Evolutionary conservation across 2,888 invertebrate species (phyloP).

Genomic region (Parthenolecanium corni): DNA sequence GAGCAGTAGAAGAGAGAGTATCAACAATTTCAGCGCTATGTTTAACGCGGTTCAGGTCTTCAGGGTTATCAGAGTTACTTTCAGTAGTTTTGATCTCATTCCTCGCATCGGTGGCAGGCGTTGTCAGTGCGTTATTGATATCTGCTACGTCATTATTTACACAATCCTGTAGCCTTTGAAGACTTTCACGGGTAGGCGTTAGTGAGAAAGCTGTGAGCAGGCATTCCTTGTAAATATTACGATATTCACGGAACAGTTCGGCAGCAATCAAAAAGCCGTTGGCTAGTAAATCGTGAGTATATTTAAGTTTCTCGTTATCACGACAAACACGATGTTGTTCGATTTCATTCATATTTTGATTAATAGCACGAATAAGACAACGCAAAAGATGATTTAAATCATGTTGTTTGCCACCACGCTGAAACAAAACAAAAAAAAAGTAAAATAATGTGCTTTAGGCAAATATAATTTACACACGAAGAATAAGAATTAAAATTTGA

Average conservation of each 20-base stretch:
- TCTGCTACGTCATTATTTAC: no score
- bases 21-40: no score
- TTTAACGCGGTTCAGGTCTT: no score
- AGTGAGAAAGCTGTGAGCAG: constrained; percentile 63
- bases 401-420: constrained; percentile 10
- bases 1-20: no score
- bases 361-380: constrained; percentile 31
- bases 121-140: no score
- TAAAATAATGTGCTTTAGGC: no score
- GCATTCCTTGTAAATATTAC: constrained; percentile 56
- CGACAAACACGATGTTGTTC: constrained; percentile 52
- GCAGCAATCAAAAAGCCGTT: constrained; percentile 54
- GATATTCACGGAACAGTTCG: constrained; percentile 47
- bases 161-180: constrained; percentile 33
- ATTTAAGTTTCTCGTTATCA: constrained; percentile 44
- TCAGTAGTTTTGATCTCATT: no score
- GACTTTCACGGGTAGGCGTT: constrained; percentile 52
- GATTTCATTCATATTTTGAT: constrained; percentile 56
- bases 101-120: neutral
- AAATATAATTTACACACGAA: no score
- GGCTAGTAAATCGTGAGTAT: constrained; percentile 45
- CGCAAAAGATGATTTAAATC: constrained; percentile 24
- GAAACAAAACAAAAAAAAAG: neutral
- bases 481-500: no score
- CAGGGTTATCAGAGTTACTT: no score